These are phyloP conservation scores for Corythoichthys haematopterus DNA, from an alignment of 2,113 vertebrate species.

Conservation along the genomic window DNA sequence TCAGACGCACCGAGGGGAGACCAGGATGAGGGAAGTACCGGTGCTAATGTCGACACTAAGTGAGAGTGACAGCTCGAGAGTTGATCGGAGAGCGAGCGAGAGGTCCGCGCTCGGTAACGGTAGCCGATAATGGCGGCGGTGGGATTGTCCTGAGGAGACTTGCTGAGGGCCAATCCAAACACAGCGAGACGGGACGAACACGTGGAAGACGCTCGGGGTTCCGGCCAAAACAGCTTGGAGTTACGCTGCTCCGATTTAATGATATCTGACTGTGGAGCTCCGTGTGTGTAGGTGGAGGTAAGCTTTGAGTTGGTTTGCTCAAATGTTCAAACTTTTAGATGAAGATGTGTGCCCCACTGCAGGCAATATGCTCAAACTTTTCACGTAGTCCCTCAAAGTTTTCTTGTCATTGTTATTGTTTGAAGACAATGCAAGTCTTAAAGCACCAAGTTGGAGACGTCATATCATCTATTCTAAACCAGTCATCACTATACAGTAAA, in stretches of 20 bases:
- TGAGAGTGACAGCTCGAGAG: constrained; percentile 89
- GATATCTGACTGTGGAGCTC: constrained; percentile 51
- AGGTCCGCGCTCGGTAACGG: constrained; percentile 36
- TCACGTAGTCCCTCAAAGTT: constrained; percentile 24
- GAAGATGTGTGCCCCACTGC: constrained; percentile 22
- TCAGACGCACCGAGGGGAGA: constrained; percentile 62
- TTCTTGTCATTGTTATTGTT: constrained; percentile 20
- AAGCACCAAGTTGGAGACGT: not conserved
- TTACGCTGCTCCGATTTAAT: constrained; percentile 49
- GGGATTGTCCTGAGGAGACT: constrained; percentile 69
- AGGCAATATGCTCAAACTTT: constrained; percentile 32
- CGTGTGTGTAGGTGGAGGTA: constrained; percentile 19
- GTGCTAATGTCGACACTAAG: constrained; percentile 93
- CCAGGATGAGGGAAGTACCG: constrained; percentile 74
- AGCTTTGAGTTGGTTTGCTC: constrained; percentile 2
- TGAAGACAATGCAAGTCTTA: not conserved
- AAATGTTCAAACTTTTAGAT: constrained; percentile 3
- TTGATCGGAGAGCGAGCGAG: constrained; percentile 50
- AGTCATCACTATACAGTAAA: no score
- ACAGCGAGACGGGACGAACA: constrained; percentile 50
- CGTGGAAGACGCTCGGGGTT: constrained; percentile 63
- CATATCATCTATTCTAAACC: no score
- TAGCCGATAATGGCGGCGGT: constrained; percentile 52
- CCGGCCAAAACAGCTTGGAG: constrained; percentile 63
- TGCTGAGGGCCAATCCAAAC: constrained; percentile 63